Evolutionary conservation across 1,140 invertebrate species (phyloP), one percentile per base, ranked within the genome.

Genomic region (Drosophila arawakana): DNA sequence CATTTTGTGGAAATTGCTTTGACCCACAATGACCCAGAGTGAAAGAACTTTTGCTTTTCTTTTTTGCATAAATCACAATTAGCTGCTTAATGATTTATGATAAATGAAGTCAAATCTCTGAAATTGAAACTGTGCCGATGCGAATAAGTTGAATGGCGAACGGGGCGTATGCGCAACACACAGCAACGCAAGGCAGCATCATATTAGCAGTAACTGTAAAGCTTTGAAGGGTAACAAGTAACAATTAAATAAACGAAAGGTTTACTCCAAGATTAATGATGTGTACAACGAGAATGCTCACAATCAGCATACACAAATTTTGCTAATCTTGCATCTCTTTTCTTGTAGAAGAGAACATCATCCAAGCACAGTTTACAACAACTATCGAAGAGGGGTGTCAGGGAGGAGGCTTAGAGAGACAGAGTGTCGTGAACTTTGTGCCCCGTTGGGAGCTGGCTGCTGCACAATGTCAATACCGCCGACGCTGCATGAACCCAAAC

Each of bases 401-500:
- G 25, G 25, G 2, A 30, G 25, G 41, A 41, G 15, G 46, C 49
- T 49, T 9, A 34, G 11, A 50, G n/a, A 3, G 74, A 73, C 37
- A 61, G 44, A 78, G 75, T 86, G 82, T 77, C 79, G 72, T 86
- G 82, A 86, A 86, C 82, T 86, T 69, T 85, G 72, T 67, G 78
- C 72, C 72, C 43, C 46, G 46, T 71, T 76, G 73, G 73, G 68
- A 75, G 66, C 67, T 63, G 58, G 9, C 37, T 62, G 66, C 30
- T n/a, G 54, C 66, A 60, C 44, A 71, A 52, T 76, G 61, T 65
- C 61, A 60, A 61, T 66, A 72, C 47, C 72, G 43, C 50, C 59
- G 44, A 74, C 57, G 66, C 67, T 58, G 68, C 47, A 59, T 71
- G 60, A 66, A 55, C 25, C 25, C 25, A 30, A 30, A 30, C 25